Evolutionary conservation across 2,888 invertebrate genomes (phyloP), one percentile per base, ranked within the genome.

Genomic region (Ophion ellenae): DNA sequence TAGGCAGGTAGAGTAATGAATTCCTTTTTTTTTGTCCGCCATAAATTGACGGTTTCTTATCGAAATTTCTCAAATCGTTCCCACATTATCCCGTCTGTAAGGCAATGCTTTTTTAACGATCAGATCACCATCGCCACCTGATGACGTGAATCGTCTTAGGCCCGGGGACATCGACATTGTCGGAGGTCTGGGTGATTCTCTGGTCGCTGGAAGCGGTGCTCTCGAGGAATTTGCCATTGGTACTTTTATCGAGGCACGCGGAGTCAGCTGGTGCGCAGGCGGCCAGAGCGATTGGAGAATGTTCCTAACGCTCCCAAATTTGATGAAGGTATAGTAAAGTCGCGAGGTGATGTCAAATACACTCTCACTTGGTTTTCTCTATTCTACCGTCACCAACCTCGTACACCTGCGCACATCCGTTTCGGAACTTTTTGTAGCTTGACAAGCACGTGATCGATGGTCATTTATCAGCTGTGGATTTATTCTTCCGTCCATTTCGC

Each of bases 261-360:
- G 97, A 0, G 96, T 97, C 1, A 97, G 97, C 14, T 97, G 97
- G 97, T 96, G 96, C 92, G 96, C 96, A 89, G 97, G 97, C 6
- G 97, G 97, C 0, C 96, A 97, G 91, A 95, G 95, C 14, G 95
- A 95, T 0, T 97, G 97, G 97, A 95, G 96, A 20, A 95, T 96
- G 91, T 96, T 95, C 92, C 94, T 97, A 66, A 97, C 97, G 0
- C 92, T 97, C 57, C 97, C 97, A 0, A 97, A 97, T 91, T 96
- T 97, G 90, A 88, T 94, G 5, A 94, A 94, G 91, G 94, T 57
- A 73, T 59, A 11, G 32, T 36, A 4, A 20, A 3, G 10, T 32
- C 57, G 28, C 17, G 2, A 40, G 5, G n/a, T 11, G 4, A 28
- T 36, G 32, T 14, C 28, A 57, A 67, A 20, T 20, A 28, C 5